Evolutionary conservation across 2,113 vertebrate genomes (phyloP), one percentile per base, ranked within the genome.

Genomic region (Elephantulus edwardii): DNA sequence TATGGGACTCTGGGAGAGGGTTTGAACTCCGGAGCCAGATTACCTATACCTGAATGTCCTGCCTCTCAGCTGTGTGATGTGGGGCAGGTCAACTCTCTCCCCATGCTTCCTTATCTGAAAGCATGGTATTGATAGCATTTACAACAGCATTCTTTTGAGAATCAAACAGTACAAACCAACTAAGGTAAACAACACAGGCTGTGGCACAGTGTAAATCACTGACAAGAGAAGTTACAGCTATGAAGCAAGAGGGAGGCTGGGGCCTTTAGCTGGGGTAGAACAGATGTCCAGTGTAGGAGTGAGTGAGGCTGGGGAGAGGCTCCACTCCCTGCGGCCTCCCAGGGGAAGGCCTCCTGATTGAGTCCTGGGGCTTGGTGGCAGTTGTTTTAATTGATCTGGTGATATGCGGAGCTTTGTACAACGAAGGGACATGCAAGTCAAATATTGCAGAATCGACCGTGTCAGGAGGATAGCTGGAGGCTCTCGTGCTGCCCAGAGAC

Each of bases 301-400:
- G 6, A n/a, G 26, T 71, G 6, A n/a, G 26, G 66, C 66, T 50
- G 38, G 68, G 38, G 19, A 72, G 78, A 71, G 48, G 11, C 50
- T 71, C 35, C 26, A 1, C 3, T 44, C 60, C 11, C 2, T 3
- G 33, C 9, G 35, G 8, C 42, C 9, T 86, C 94, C 82, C 2
- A 3, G 60, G 42, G 94, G 70, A 87, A 46, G 70, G 70, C 7
- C 71, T 77, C 64, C 94, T 92, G 94, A 93, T 95, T 91, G 86
- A 95, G 93, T 94, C 48, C 76, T 0, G 1, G 74, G 85, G 79
- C 90, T 68, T 70, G 50, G 79, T 70, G 86, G 76, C 88, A 95
- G 96, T 94, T 94, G 94, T 94, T 95, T 95, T 95, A 95, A 96
- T 95, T 94, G 96, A 96, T 95, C 95, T 81, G 90, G 64, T 70